Evolutionary conservation across 2,113 vertebrate species (phyloP).

Genomic region (Osmerus eperlanus): DNA sequence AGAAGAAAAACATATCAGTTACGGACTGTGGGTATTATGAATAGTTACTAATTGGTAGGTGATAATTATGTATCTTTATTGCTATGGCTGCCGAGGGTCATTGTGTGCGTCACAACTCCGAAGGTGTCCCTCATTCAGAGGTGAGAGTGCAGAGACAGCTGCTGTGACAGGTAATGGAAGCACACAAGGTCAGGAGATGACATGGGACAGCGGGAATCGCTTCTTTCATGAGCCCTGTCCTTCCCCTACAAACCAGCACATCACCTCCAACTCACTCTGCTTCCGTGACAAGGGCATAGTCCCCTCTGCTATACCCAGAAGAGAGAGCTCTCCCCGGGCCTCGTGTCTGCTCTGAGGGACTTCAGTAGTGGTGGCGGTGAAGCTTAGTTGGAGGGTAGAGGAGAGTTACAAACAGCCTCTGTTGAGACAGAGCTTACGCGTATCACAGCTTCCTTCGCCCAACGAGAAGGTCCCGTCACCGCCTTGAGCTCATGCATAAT

Average conservation of each 20-base stretch:
- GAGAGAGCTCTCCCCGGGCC: not conserved
- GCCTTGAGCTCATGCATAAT: constrained; percentile 9
- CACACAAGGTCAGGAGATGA: not conserved
- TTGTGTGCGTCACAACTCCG: too few relatives aligned
- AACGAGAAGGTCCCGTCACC: not conserved
- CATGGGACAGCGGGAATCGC: not conserved
- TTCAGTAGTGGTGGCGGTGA: not conserved
- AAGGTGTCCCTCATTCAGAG: not conserved
- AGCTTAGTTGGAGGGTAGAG: not conserved
- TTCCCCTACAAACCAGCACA: not conserved
- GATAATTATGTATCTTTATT: too few relatives aligned
- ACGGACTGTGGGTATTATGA: not conserved
- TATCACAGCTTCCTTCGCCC: not conserved
- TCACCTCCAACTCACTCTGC: not conserved
- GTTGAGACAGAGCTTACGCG: not conserved
- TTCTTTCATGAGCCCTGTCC: not conserved
- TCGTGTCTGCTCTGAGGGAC: not conserved
- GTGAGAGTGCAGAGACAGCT: not conserved
- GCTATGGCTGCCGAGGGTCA: too few relatives aligned
- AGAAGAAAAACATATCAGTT: not conserved
- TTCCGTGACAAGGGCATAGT: not conserved
- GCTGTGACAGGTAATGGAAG: not conserved
- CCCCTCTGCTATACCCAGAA: not conserved
- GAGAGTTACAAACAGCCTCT: not conserved
- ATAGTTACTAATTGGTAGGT: too few relatives aligned